Percentiles rank a stretch among this genome's conserved stretches.
phyloP scores from a whole-genome alignment of 2,888 invertebrate species.

The Nymphalis urticae region DNA sequence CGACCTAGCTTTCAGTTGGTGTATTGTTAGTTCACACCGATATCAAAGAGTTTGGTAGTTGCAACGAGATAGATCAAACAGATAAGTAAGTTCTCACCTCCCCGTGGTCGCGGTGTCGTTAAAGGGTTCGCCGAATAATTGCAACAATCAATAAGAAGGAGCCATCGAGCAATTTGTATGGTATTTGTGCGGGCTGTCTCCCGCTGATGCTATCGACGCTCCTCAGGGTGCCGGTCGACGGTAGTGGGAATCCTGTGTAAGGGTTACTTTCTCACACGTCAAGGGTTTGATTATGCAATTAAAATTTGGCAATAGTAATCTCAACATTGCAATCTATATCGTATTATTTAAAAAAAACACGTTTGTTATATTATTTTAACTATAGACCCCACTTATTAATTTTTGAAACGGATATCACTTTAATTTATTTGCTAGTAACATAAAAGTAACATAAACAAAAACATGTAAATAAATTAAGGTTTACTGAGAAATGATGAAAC shows the following conservation, averaged over 20 bases:
- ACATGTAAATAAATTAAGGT: constrained; percentile 12
- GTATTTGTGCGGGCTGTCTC: constrained; percentile 81
- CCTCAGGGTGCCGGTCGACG: constrained; percentile 63
- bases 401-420: too few species aligned
- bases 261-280: constrained; percentile 76
- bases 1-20: constrained; percentile 56
- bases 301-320: constrained; percentile 30
- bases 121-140: constrained; percentile 80
- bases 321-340: constrained; percentile 17
- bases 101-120: constrained; percentile 69
- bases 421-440: too few species aligned
- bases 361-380: neutral
- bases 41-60: constrained; percentile 72
- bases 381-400: too few species aligned
- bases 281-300: constrained; percentile 51
- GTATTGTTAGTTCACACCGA: constrained; percentile 72
- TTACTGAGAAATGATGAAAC: constrained; percentile 35
- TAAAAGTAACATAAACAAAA: neutral
- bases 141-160: constrained; percentile 80
- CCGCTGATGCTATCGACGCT: constrained; percentile 75
- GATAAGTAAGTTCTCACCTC: constrained; percentile 80
- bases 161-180: constrained; percentile 80
- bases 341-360: neutral
- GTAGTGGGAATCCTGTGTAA: constrained; percentile 68
- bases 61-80: constrained; percentile 59